These are phyloP conservation scores for Sarcophaga peregrina DNA, from an alignment of 1,140 invertebrate genomes.

Conservation along the genomic window DNA sequence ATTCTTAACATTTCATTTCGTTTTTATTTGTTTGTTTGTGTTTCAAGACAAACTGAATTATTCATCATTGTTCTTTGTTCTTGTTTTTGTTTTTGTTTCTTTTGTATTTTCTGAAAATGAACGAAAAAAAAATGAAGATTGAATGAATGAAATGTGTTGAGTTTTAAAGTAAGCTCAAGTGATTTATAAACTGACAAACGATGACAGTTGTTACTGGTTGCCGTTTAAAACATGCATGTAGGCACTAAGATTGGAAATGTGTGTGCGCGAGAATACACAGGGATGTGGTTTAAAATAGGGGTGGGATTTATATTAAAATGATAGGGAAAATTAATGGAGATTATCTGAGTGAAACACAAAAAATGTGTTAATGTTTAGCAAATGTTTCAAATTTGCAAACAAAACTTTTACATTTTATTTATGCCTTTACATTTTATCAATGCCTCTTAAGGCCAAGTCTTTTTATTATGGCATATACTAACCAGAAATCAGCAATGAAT, in stretches of 20 bases:
- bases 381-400: no score
- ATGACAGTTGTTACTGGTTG: conserved; percentile 61
- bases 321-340: no score
- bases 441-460: no score
- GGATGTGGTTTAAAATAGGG: background rate
- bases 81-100: background rate
- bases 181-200: conserved; percentile 64
- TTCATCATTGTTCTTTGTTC: background rate
- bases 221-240: background rate
- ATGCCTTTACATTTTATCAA: no score
- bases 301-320: conserved; percentile 22
- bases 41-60: background rate
- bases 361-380: no score
- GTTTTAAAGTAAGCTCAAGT: conserved; percentile 31
- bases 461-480: no score
- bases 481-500: no score
- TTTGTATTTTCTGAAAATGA: no score
- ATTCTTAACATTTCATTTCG: background rate
- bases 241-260: background rate
- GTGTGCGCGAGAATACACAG: background rate
- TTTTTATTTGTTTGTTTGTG: background rate
- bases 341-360: no score
- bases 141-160: conserved; percentile 16
- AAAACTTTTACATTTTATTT: no score
- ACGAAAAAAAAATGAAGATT: background rate